These are phyloP conservation scores for Muscicapa comitata DNA, from an alignment of 2,797 vertebrate genomes.

Conservation along the genomic window DNA sequence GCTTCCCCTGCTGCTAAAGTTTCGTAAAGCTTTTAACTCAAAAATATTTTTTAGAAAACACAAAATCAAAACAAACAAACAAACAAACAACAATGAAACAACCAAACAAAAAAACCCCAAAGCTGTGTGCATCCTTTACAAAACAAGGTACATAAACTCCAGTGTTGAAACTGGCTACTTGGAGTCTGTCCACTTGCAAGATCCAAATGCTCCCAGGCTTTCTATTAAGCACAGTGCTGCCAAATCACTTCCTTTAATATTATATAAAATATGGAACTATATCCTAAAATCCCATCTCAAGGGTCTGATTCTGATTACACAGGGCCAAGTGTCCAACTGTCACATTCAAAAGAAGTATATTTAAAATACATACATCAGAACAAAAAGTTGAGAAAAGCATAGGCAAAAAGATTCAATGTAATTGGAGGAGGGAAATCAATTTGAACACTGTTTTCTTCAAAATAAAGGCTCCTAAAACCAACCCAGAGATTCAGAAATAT, in stretches of 20 bases:
- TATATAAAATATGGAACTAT: not conserved
- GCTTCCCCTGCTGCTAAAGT: not conserved
- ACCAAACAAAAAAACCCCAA: not conserved
- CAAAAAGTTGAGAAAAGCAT: not conserved
- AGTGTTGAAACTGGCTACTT: not conserved
- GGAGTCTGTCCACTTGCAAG: not conserved
- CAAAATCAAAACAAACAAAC: not conserved
- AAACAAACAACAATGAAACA: not conserved
- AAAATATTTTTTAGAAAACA: not conserved
- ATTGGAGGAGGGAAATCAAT: not conserved
- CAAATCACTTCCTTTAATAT: not conserved
- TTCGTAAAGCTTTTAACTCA: not conserved
- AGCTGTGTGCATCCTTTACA: not conserved
- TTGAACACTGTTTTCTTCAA: not conserved
- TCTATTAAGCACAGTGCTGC: not conserved
- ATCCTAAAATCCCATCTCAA: not conserved
- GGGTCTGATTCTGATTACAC: not conserved
- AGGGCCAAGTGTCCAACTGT: not conserved
- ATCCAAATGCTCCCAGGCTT: not conserved
- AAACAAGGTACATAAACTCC: not conserved
- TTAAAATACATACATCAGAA: not conserved
- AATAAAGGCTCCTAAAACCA: not conserved
- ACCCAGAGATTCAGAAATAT: not conserved
- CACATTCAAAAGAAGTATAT: not conserved
- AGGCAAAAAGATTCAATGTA: not conserved